Conservation (phyloP, 1,140 invertebrate genomes). For the Aricia agestis region DNA sequence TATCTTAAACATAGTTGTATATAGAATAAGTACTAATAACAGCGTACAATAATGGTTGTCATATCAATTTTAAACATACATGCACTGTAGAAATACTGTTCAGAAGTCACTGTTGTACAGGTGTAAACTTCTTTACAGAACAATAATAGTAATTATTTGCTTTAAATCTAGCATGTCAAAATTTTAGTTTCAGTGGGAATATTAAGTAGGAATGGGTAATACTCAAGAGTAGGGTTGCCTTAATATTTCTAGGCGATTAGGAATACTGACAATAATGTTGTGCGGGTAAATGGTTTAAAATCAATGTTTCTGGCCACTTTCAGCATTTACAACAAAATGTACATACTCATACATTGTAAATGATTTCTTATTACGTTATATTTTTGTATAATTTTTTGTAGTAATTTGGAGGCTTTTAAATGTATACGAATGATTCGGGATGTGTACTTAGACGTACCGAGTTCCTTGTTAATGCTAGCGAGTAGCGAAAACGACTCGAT, state of each 20-base stretch:
- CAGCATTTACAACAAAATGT: slow-evolving; percentile 30
- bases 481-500: neutral
- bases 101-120: neutral
- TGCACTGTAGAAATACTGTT: too few relatives aligned
- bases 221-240: neutral
- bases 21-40: neutral
- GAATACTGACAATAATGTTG: neutral
- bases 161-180: neutral
- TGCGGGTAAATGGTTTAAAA: neutral
- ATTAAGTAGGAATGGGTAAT: neutral
- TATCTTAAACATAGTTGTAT: neutral
- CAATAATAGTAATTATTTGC: neutral
- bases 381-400: slow-evolving; percentile 44
- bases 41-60: neutral
- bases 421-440: slow-evolving; percentile 74
- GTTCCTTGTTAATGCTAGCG: slow-evolving; percentile 48
- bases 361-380: slow-evolving; percentile 53
- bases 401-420: slow-evolving; percentile 73
- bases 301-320: neutral
- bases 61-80: neutral
- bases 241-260: neutral
- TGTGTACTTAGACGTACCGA: slow-evolving; percentile 73
- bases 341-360: slow-evolving; percentile 50
- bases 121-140: neutral
- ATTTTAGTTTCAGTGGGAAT: neutral